phyloP scores from a whole-genome alignment of 2,113 vertebrate genomes.

The Sorex araneus region DNA sequence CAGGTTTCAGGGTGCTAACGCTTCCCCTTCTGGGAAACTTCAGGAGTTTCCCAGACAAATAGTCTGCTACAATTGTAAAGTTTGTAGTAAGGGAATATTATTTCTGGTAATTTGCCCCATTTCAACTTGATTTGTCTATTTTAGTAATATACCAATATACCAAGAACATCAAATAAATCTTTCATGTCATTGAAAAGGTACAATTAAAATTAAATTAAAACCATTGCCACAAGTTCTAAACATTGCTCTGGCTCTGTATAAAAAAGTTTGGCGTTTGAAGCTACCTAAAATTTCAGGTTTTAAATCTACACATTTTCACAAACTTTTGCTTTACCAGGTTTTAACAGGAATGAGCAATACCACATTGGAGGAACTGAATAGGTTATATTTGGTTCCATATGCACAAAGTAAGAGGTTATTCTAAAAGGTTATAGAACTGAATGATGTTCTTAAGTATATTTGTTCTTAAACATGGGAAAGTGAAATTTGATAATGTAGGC shows the following conservation, averaged over 20 bases:
- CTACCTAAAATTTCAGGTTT: conserved; percentile 26
- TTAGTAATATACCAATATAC: conserved; percentile 8
- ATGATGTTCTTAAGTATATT: neutral
- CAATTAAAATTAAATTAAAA: conserved; percentile 16
- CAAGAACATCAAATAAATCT: conserved; percentile 4
- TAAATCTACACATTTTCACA: neutral
- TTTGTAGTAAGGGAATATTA: fast-evolving
- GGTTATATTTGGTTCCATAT: neutral
- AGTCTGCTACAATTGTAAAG: neutral
- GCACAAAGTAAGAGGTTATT: neutral
- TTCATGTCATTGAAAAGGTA: neutral
- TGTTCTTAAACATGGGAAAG: conserved; percentile 6
- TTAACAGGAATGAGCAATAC: neutral
- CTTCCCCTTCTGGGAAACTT: neutral
- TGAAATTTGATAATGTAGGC: neutral
- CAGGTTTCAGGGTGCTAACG: neutral
- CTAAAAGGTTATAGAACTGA: neutral
- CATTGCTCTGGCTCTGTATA: neutral
- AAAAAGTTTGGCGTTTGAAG: conserved; percentile 22
- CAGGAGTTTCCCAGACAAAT: neutral
- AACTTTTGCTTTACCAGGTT: neutral
- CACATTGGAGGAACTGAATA: neutral
- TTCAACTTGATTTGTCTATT: neutral
- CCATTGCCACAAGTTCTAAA: neutral
- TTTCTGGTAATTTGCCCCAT: neutral